Base-by-base conservation (phyloP, 1,140 invertebrate genomes). In the Cotesia vestalis region DNA sequence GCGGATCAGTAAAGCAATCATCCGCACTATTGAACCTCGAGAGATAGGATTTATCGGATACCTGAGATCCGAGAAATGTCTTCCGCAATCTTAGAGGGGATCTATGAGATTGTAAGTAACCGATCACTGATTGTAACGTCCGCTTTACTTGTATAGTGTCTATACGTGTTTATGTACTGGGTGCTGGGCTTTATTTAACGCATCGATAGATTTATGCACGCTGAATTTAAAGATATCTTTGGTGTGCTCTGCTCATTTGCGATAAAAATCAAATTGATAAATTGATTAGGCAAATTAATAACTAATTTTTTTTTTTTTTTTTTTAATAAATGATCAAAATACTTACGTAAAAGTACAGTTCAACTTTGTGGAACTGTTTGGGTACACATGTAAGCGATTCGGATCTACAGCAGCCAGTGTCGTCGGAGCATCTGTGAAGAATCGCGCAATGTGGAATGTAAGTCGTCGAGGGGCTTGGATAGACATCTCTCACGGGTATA, bases 381-480 rank as follows among this genome's bases (percentile, higher is more conserved):
- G 92, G 89, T 34, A 89, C 90, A 80, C 93, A 94, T 27, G 89
- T 90, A 60, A 90, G 85, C 4, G 85, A 80, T 71, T 91, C 89
- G 12, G 87, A 87, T 34, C 80, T 83, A 79, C 93, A 94, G 81
- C 93, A 94, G 69, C 93, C 93, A 8, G 91, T 92, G 80, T 93
- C 91, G 77, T 93, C 92, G n/a, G 90, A 89, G 78, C 93, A 94
- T 71, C 91, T 89, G 79, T 94, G 91, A 53, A 94, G 79, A 17
- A 93, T 89, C 4, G 92, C 93, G 80, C 93, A 94, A 71, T 91
- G 90, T 27, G 93, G 93, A 66, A 89, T 84, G 85, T 94, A 94
- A 27, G 86, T 89, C 77, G 91, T 93, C n/a, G 89, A 89, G 0
- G 91, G 84, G 79, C 91, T 89, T n/a, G 91, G 91, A 81, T 92